Base-by-base conservation (phyloP, 2,888 invertebrate genomes). In the Byasa hedistus region DNA sequence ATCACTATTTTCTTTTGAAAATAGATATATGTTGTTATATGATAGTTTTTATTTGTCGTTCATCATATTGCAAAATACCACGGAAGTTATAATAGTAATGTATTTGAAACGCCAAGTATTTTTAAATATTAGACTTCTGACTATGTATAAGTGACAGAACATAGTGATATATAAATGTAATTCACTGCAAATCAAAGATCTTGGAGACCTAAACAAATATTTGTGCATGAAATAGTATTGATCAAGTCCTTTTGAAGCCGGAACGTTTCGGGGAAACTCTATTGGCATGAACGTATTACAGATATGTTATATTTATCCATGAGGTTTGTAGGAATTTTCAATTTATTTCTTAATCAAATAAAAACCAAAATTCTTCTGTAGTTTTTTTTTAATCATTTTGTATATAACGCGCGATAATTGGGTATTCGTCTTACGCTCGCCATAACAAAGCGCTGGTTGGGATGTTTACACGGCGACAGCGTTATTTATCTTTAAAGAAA, bases 191-290 rank as follows among this genome's bases (percentile, higher is more conserved):
- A 62, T 62, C 56, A 55, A 56, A 62, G 56, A 56, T 62, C 56
- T 44, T 57, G 48, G 39, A 62, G 62, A 62, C 62, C 62, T 62
- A 57, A 62, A 62, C 27, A 62, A 62, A 62, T 62, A 62, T 62
- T 62, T 62, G 62, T 48, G 62, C 24, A 48, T 62, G 56, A 56
- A 62, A 62, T 62, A 62, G 62, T 56, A 62, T 62, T 62, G 62
- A 62, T 62, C 62, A 62, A 62, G 56, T 62, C 62, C 62, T 62
- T 55, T 62, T 56, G 62, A 57, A 24, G 62, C 27, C 21, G 27
- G 27, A 56, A 48, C 56, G 55, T 57, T 62, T 56, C 56, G 24
- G 21, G n/a, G 62, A 36, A 21, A 62, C 27, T 59, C 58, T 61
- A 55, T 54, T 54, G 58, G 58, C 32, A 17, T 36, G n/a, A 17